A percentile compares a stretch with the other conserved stretches of the same genome.
phyloP scores from a whole-genome alignment of 2,888 invertebrate species.

The Charanyca ferruginea region DNA sequence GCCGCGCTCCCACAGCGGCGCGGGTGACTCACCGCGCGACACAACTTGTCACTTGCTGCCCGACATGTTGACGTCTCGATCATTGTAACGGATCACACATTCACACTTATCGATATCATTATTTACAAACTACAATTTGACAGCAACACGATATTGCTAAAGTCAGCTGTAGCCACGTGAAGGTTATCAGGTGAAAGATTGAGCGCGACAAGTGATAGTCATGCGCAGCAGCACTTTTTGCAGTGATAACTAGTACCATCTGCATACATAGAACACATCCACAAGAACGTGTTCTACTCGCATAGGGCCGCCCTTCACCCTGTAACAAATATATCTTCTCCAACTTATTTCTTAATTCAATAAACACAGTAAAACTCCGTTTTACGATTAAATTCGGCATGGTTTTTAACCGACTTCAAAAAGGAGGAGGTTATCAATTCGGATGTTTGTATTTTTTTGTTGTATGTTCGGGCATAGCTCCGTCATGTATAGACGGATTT shows the following conservation, averaged over 20 bases:
- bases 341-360: not conserved
- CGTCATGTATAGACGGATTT: too few species aligned
- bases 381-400: not conserved
- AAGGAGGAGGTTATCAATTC: too few species aligned
- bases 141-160: conserved; percentile 35
- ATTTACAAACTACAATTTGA: conserved; percentile 45
- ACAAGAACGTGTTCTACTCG: not conserved
- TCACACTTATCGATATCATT: conserved; percentile 41
- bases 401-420: too few species aligned
- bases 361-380: not conserved
- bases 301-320: too few species aligned
- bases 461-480: too few species aligned
- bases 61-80: conserved; percentile 40
- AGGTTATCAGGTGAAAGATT: conserved; percentile 28
- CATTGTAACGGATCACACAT: conserved; percentile 48
- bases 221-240: conserved; percentile 8
- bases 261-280: not conserved
- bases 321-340: too few species aligned
- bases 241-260: not conserved
- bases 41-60: conserved; percentile 35
- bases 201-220: conserved; percentile 9
- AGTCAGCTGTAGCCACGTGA: conserved; percentile 16
- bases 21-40: conserved; percentile 37
- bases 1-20: conserved; percentile 48
- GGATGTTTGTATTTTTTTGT: too few species aligned